phyloP scores from a whole-genome alignment of 2,888 invertebrate genomes.

The Chalcis sispes region DNA sequence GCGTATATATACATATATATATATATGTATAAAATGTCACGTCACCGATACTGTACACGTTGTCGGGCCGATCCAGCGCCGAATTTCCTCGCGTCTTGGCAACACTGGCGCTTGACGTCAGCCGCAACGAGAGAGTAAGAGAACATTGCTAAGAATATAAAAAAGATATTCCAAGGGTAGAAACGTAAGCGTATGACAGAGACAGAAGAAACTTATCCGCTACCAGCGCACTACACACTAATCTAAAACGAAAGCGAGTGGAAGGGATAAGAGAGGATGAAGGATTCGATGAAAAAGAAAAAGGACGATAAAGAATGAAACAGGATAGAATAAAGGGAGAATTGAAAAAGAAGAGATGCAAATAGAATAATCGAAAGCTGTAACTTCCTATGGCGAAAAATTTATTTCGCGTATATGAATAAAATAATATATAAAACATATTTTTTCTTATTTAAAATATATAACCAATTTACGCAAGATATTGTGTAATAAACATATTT shows the following conservation, averaged over 20 bases:
- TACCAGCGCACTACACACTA: neutral
- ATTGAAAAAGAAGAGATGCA: neutral
- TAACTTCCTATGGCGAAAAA: no score
- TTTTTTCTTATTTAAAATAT: no score
- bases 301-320: neutral
- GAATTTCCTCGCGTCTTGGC: constrained; percentile 11
- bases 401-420: no score
- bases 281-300: neutral
- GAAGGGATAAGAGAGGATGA: neutral
- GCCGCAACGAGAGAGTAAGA: neutral
- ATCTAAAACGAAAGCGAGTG: neutral
- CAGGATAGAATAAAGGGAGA: neutral
- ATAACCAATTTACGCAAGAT: no score
- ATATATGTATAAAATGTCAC: neutral
- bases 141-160: neutral
- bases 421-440: no score
- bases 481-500: no score
- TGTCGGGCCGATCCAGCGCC: neutral
- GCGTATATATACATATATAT: neutral
- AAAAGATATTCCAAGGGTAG: neutral
- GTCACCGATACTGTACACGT: neutral
- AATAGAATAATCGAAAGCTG: no score
- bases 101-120: constrained; percentile 31
- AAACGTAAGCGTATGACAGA: neutral
- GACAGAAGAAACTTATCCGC: neutral